Conservation (phyloP, 2,113 vertebrate species). For the Naja naja region DNA sequence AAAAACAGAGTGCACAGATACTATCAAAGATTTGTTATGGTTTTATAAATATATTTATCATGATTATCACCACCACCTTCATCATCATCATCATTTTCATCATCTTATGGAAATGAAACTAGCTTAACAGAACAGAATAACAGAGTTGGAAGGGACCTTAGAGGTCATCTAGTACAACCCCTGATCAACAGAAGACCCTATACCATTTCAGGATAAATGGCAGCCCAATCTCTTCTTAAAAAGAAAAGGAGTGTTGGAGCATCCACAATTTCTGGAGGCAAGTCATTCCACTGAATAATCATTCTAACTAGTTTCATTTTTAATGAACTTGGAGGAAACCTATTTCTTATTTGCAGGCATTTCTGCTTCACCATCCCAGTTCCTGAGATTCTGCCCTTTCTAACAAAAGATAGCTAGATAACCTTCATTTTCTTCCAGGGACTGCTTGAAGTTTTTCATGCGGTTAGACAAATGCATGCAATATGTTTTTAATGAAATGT, state of each 20-base stretch:
- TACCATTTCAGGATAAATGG: neutral
- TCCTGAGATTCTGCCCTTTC: neutral
- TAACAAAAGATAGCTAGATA: neutral
- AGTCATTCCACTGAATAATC: neutral
- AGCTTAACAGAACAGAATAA: rapidly evolving
- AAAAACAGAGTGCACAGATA: constrained; percentile 22
- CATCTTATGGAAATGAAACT: constrained; percentile 17
- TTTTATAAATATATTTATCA: constrained; percentile 16
- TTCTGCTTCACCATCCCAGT: neutral
- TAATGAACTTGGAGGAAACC: neutral
- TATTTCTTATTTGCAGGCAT: neutral
- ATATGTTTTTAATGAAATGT: neutral
- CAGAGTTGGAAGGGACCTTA: neutral
- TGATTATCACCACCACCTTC: neutral
- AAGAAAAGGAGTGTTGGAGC: too few species aligned
- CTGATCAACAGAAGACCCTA: neutral
- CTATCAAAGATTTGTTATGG: constrained; percentile 53
- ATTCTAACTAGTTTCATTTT: neutral
- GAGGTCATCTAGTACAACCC: neutral
- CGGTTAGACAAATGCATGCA: neutral
- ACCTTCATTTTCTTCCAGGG: neutral
- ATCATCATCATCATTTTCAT: neutral
- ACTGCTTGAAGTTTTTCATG: neutral
- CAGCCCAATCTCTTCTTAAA: too few species aligned
- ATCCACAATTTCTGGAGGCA: neutral